Percentiles rank a stretch among this genome's conserved stretches.
Conservation (phyloP, 2,113 vertebrate genomes). For the Microtus montanus region DNA sequence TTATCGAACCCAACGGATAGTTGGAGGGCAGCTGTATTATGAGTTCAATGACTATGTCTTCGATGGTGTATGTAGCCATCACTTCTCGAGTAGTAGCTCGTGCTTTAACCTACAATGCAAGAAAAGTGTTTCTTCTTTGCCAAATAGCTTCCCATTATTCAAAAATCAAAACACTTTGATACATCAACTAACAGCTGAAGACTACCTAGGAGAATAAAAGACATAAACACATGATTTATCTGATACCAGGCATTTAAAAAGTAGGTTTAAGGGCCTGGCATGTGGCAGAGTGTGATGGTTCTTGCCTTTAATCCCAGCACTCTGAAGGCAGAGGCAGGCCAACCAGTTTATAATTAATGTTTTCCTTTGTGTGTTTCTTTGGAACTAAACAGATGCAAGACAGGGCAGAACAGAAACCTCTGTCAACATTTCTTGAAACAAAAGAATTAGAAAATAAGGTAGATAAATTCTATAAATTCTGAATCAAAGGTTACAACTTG, state of each 20-base stretch:
- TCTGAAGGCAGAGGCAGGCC: background rate
- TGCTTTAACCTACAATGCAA: slow-evolving; percentile 91
- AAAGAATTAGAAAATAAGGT: background rate
- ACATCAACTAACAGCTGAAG: background rate
- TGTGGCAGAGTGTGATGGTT: background rate
- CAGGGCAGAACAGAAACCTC: too few relatives aligned
- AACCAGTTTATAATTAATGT: too few relatives aligned
- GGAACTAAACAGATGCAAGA: too few relatives aligned
- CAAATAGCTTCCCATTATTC: background rate
- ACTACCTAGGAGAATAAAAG: background rate
- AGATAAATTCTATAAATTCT: background rate
- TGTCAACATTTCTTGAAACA: background rate
- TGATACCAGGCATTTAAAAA: slow-evolving; percentile 12
- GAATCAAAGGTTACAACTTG: background rate
- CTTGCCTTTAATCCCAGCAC: background rate
- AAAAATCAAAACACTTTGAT: background rate
- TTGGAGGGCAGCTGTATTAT: slow-evolving; percentile 97
- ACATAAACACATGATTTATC: background rate
- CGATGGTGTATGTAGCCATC: slow-evolving; percentile 96
- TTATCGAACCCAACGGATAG: slow-evolving; percentile 94
- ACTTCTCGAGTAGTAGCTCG: slow-evolving; percentile 95
- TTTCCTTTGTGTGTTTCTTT: too few relatives aligned
- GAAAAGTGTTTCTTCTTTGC: background rate
- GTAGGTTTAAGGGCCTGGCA: background rate
- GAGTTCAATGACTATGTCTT: slow-evolving; percentile 98